Evolutionary conservation across 2,113 vertebrate genomes (phyloP), one percentile per base, ranked within the genome.

Genomic region (Chitala chitala): DNA sequence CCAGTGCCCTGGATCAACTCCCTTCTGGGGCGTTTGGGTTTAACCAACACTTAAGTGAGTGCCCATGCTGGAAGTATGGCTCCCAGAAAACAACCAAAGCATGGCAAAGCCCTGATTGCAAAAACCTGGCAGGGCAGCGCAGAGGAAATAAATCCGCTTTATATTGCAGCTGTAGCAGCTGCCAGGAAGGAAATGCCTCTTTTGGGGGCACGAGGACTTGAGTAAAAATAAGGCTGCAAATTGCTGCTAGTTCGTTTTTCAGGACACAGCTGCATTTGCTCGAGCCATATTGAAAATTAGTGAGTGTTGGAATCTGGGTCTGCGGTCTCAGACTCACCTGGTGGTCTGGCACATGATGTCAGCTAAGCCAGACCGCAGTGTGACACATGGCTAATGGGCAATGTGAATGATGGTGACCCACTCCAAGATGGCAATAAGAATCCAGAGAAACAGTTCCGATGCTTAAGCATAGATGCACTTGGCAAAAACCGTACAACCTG

Each of bases 161-260:
- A 55, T 55, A 55, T 55, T 22, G 22, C 53, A 6, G n/a, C n/a
- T 55, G 53, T 6, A 55, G 53, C n/a, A 22, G 15, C n/a, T 6
- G 53, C 13, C 53, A 55, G 53, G 53, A 55, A 55, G 53, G 53
- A 55, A 55, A 55, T 55, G 53, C 53, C 53, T 55, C 53, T 55
- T n/a, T n/a, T 22, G 53, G 13, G 53, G 13, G 3, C 17, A n/a
- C 17, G 53, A 55, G n/a, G 2, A 3, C 53, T 55, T 2, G 7
- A 22, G 22, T n/a, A 17, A 17, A 22, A 55, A 55, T 22, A 55
- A 55, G n/a, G n/a, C n/a, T 55, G 15, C 53, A 55, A 55, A 22
- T 55, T 22, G 22, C 53, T 3, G 13, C 6, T 22, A 22, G 20
- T 2, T 55, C 22, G 53, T 55, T 55, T 17, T 55, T 7, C 22